Evolutionary conservation across 2,888 invertebrate species (phyloP), one percentile per base, ranked within the genome.

Genomic region (Scaptomyza caliginosa): DNA sequence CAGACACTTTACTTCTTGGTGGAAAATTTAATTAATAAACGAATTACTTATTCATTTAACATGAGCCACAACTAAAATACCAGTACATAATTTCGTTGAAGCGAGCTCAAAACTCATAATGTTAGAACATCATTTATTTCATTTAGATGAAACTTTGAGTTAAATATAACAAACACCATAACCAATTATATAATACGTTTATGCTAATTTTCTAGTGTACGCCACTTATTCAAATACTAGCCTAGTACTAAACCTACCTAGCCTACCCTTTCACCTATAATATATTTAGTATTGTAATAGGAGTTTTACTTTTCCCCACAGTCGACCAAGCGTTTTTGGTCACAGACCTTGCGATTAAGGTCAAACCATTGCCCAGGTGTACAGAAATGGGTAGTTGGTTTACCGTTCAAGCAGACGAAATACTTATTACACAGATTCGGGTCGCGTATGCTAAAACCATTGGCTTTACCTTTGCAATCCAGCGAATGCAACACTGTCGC

Each of bases 351-450:
- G 13, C 38, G 59, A 23, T 63, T 49, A 7, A 52, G 39, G 42
- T 78, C 82, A 58, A 81, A 81, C 78, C 85, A 66, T 16, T 65
- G 32, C 5, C 83, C 83, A 5, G 76, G 65, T 6, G 21, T 51
- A 56, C 86, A 80, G 42, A 69, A 80, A 34, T 69, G 65, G n/a
- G 54, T 30, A 4, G 34, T 28, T 8, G 83, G 48, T 8, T 13
- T 43, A 30, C 67, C 80, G 1, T 64, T 57, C 0, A 16, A 21
- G 16, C 83, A 85, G 5, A 72, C 49, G 24, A 67, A 85, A 30
- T 65, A 85, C 57, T 78, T 80, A 24, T 85, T 85, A 26, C 58
- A 69, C 16, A 46, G 28, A 8, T 49, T 68, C 8, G 46, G 34
- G 36, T 78, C 79, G 5, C 67, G 57, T 3, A 74, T 56, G 11